Conservation (phyloP, 2,888 invertebrate genomes). For the Hirtodrosophila duncani region DNA sequence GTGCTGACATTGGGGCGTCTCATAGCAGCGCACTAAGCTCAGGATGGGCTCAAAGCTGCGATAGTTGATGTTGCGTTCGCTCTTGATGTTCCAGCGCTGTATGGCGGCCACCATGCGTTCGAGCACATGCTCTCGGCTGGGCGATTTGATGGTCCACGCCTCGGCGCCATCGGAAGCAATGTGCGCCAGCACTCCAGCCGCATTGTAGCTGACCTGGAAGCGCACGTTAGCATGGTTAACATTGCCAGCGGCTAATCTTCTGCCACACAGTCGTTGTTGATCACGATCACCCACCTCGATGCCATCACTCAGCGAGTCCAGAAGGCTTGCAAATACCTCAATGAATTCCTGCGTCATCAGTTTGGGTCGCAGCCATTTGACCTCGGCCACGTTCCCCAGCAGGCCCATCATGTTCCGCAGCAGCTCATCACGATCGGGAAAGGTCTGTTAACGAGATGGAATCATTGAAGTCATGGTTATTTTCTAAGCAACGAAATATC, state of each 20-base stretch:
- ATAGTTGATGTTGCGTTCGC: constrained; percentile 97
- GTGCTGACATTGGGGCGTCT: constrained; percentile 94
- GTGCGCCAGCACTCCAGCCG: constrained; percentile 96
- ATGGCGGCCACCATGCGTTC: constrained; percentile 89
- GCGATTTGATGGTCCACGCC: constrained; percentile 88
- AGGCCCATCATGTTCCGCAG: constrained; percentile 99
- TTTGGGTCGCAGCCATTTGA: constrained; percentile 86
- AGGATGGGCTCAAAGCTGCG: constrained; percentile 96
- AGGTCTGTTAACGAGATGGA: constrained; percentile 84
- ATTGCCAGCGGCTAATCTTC: constrained; percentile 48
- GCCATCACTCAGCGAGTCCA: constrained; percentile 92
- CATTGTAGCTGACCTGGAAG: constrained; percentile 92
- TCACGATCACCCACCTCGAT: constrained; percentile 92
- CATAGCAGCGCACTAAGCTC: constrained; percentile 87
- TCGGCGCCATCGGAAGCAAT: constrained; percentile 94
- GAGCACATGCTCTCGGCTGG: constrained; percentile 85
- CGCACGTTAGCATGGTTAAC: constrained; percentile 56
- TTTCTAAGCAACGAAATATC: too few species aligned
- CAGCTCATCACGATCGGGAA: constrained; percentile 92
- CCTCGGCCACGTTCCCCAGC: constrained; percentile 97
- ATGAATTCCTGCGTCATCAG: constrained; percentile 93
- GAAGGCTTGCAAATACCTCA: constrained; percentile 89
- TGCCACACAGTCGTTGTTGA: too few species aligned
- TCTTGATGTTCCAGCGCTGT: constrained; percentile 90
- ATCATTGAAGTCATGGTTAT: too few species aligned